A percentile compares a stretch with the other conserved stretches of the same genome.
These are phyloP conservation scores for Calliopsis andreniformis DNA, from an alignment of 1,140 invertebrate genomes.

Conservation along the genomic window DNA sequence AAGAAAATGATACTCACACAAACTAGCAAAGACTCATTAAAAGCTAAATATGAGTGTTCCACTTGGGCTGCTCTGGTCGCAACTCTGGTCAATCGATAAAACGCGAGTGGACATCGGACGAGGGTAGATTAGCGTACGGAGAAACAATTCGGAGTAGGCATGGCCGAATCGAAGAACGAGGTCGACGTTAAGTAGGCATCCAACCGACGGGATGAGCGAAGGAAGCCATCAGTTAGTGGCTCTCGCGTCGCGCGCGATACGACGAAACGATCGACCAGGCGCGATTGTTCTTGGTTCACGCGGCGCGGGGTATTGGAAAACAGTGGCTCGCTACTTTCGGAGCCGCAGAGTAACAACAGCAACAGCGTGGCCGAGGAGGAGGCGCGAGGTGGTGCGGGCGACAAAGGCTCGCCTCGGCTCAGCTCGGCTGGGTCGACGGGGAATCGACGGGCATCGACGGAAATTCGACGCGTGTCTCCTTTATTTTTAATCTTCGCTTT, in stretches of 20 bases:
- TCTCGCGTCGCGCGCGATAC: conserved; percentile 6
- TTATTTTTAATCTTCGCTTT: conserved; percentile 78
- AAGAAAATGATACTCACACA: no score
- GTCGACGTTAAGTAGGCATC: neutral
- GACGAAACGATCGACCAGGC: conserved; percentile 50
- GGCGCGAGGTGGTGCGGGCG: conserved; percentile 23
- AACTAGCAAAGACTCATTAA: no score
- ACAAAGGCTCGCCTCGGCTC: conserved; percentile 40
- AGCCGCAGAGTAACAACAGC: conserved; percentile 21
- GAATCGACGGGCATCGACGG: conserved; percentile 53
- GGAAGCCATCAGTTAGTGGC: neutral
- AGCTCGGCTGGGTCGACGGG: conserved; percentile 4
- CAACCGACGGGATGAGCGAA: conserved; percentile 1
- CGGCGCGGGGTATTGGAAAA: conserved; percentile 54
- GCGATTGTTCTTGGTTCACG: conserved; percentile 60
- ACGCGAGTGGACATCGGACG: no score
- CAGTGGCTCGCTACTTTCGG: conserved; percentile 50
- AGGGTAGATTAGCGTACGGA: no score
- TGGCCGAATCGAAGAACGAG: neutral
- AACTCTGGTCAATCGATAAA: no score
- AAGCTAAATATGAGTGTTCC: no score
- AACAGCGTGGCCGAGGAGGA: conserved; percentile 24
- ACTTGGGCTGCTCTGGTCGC: no score
- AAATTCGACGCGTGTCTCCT: conserved; percentile 67
- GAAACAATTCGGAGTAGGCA: no score